Percentiles rank a stretch among this genome's conserved stretches.
Conservation (phyloP, 2,797 vertebrate species). For the Manis javanica region DNA sequence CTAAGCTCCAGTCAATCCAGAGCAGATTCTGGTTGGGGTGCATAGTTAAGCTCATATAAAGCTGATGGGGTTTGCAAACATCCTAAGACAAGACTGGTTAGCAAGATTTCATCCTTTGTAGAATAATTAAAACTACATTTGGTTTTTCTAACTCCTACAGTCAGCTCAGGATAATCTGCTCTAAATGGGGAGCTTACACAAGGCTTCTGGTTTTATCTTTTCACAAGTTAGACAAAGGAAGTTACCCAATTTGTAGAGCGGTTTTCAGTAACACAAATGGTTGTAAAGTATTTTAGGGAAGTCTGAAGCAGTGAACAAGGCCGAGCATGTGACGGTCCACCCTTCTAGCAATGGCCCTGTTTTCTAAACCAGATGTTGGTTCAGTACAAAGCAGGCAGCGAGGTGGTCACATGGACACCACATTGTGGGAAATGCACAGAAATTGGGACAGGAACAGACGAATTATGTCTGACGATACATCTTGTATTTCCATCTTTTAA, state of each 20-base stretch:
- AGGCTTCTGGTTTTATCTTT: not conserved
- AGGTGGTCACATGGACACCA: not conserved
- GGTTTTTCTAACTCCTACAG: too few species aligned
- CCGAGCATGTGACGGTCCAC: rapidly evolving
- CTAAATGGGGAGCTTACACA: rapidly evolving
- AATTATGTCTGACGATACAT: not conserved
- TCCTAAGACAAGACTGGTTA: not conserved
- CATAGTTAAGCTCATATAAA: not conserved
- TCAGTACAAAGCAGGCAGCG: rapidly evolving
- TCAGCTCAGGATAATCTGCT: not conserved
- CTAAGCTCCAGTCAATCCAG: not conserved
- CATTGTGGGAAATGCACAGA: not conserved
- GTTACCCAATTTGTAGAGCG: too few species aligned
- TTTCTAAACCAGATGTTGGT: not conserved
- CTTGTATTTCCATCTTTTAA: slow-evolving; percentile 48
- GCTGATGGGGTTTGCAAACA: not conserved
- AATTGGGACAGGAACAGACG: not conserved
- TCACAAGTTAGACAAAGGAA: not conserved
- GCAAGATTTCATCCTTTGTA: not conserved
- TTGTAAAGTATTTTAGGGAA: not conserved
- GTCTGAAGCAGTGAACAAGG: not conserved
- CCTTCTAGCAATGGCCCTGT: rapidly evolving
- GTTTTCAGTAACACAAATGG: not conserved
- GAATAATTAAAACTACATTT: too few species aligned
- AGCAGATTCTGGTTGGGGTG: too few species aligned